These are phyloP conservation scores for Drosophila vallismaia DNA, from an alignment of 2,888 invertebrate genomes.

Conservation along the genomic window DNA sequence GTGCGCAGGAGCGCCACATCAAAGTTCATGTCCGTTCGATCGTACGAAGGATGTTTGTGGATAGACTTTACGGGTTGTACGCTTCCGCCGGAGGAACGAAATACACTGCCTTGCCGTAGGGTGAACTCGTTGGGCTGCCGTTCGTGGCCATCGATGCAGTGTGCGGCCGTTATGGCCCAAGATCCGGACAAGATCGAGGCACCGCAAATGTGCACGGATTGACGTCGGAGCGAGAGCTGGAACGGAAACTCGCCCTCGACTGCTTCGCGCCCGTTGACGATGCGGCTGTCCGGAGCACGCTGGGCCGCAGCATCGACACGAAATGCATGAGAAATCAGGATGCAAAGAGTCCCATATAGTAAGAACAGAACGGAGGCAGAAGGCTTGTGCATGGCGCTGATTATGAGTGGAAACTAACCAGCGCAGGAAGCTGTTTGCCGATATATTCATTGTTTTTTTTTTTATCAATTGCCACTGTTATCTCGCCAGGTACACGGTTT, in stretches of 20 bases:
- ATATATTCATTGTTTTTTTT: conserved; percentile 41
- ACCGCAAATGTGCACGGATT: conserved; percentile 79
- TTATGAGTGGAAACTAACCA: conserved; percentile 56
- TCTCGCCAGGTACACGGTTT: conserved; percentile 51
- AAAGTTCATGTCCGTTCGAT: conserved; percentile 78
- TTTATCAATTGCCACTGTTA: conserved; percentile 60
- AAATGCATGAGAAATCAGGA: neutral
- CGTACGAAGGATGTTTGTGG: conserved; percentile 79
- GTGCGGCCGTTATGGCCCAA: conserved; percentile 82
- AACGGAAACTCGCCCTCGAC: conserved; percentile 78
- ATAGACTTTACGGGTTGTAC: conserved; percentile 70
- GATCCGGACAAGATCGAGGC: conserved; percentile 75
- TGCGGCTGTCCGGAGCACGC: conserved; percentile 68
- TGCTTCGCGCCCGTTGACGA: conserved; percentile 81
- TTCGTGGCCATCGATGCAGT: conserved; percentile 78
- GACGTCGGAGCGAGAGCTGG: conserved; percentile 81
- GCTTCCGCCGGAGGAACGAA: conserved; percentile 70
- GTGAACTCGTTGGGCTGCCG: conserved; percentile 67
- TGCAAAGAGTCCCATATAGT: neutral
- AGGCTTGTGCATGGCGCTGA: conserved; percentile 51
- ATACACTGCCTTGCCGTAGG: conserved; percentile 73
- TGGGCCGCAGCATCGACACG: conserved; percentile 16
- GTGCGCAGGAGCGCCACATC: conserved; percentile 80
- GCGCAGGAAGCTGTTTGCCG: conserved; percentile 18
- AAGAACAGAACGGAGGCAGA: neutral